Evolutionary conservation across 2,113 vertebrate genomes (phyloP), one percentile per base, ranked within the genome.

Genomic region (Coptodon rendalli): DNA sequence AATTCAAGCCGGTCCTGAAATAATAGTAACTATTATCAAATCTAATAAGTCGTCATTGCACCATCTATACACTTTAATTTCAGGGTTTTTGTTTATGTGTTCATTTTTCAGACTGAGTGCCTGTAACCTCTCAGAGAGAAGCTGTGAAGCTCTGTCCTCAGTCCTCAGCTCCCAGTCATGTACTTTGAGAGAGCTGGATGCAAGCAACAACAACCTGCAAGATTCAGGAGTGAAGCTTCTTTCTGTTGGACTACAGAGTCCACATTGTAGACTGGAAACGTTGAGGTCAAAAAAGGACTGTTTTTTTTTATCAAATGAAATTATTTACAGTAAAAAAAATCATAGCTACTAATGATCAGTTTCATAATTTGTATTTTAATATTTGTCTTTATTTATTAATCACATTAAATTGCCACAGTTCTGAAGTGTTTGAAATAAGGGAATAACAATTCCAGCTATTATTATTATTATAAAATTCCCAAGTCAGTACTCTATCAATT

Each of bases 271-370:
- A 54, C 53, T 54, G 53, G 53, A 54, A 24, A 54, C 53, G 24
- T 24, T 54, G 6, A 54, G 53, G 53, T 56, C 53, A 56, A 54
- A 24, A 6, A 54, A 54, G n/a, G 53, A 24, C 53, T 56, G 53
- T 24, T 24, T 56, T 24, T 54, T 56, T 56, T 53, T 54, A n/a
- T n/a, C n/a, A n/a, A 53, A 56, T 56, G 53, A 54, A 54, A 54
- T 54, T 24, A 3, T 56, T 56, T 56, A 54, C 52, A 22, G n/a
- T 54, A 50, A 24, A 29, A 0, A n/a, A 4, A 5, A 24, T 3
- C 11, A 56, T 56, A 0, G 6, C 0, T 24, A 13, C 53, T 24
- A 2, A 0, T 56, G 12, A 0, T 56, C 2, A 7, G 12, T 56
- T 7, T 7, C 2, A 0, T 27, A 6, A 0, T 56, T 56, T 56